phyloP scores from a whole-genome alignment of 2,797 vertebrate genomes.

The Merluccius polli region DNA sequence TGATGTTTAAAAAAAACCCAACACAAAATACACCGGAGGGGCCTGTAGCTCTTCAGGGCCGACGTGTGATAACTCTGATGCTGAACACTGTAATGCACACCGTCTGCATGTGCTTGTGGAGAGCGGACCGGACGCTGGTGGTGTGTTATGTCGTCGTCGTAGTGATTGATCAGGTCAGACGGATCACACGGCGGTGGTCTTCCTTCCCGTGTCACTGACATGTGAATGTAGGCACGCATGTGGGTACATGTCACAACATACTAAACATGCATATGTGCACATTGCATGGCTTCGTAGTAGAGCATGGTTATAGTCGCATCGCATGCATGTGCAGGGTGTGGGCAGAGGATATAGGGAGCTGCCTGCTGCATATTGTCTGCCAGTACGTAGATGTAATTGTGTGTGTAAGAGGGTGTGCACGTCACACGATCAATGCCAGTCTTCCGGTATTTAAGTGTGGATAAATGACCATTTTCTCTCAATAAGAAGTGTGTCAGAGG shows the following conservation, averaged over 20 bases:
- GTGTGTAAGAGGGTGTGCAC: slow-evolving; percentile 8
- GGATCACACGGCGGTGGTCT: slow-evolving; percentile 12
- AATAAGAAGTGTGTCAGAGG: neutral
- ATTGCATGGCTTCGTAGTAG: slow-evolving; percentile 43
- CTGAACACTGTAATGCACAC: slow-evolving; percentile 41
- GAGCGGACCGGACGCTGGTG: slow-evolving; percentile 1
- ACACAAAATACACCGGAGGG: slow-evolving; percentile 8
- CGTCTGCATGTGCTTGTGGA: slow-evolving; percentile 64
- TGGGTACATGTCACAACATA: slow-evolving; percentile 1
- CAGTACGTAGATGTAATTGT: slow-evolving; percentile 23
- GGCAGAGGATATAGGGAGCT: slow-evolving; percentile 26
- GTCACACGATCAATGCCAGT: neutral
- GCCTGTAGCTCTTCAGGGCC: slow-evolving; percentile 64
- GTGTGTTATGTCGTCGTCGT: neutral
- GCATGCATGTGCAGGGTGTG: slow-evolving; percentile 45
- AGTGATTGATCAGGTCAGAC: slow-evolving; percentile 13
- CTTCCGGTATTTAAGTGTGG: neutral
- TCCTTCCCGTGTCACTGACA: neutral
- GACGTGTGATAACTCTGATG: slow-evolving; percentile 50
- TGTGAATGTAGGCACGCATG: slow-evolving; percentile 41
- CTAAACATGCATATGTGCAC: slow-evolving; percentile 44
- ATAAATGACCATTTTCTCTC: neutral
- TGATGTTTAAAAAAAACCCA: neutral
- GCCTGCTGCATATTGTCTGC: slow-evolving; percentile 52
- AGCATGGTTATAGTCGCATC: slow-evolving; percentile 41